These are phyloP conservation scores for Rhynchophorus ferrugineus DNA, from an alignment of 1,140 invertebrate species.

Conservation along the genomic window DNA sequence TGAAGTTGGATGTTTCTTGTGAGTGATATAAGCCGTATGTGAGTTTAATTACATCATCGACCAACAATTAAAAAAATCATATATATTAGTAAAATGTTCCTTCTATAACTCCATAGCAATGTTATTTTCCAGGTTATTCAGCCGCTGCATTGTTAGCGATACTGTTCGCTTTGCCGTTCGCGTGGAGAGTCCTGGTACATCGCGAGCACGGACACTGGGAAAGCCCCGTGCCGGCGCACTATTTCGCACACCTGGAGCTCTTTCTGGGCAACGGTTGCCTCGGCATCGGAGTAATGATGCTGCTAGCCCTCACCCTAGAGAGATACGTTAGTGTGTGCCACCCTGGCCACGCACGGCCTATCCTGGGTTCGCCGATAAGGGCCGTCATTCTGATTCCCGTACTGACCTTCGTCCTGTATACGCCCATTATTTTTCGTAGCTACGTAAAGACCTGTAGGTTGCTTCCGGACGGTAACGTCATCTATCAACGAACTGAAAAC, in stretches of 20 bases:
- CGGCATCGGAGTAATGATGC: slow-evolving; percentile 68
- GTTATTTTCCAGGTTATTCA: slow-evolving; percentile 63
- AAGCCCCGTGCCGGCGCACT: slow-evolving; percentile 57
- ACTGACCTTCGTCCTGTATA: slow-evolving; percentile 55
- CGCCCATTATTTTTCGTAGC: slow-evolving; percentile 56
- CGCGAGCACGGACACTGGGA: slow-evolving; percentile 57
- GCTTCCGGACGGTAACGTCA: slow-evolving; percentile 41
- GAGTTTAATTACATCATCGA: too few species aligned
- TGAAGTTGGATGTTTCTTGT: too few species aligned
- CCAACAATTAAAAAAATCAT: neutral
- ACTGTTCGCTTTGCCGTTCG: slow-evolving; percentile 62
- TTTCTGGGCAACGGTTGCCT: slow-evolving; percentile 68
- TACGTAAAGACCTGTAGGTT: slow-evolving; percentile 51
- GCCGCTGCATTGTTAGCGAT: slow-evolving; percentile 62
- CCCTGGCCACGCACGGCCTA: slow-evolving; percentile 55
- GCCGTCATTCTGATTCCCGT: slow-evolving; percentile 55
- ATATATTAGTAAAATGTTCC: neutral
- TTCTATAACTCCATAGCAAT: too few species aligned
- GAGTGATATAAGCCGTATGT: too few species aligned
- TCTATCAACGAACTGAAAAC: slow-evolving; percentile 54
- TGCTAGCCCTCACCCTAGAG: slow-evolving; percentile 70
- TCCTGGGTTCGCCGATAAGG: slow-evolving; percentile 50
- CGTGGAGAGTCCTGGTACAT: slow-evolving; percentile 58
- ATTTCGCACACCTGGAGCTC: slow-evolving; percentile 65
- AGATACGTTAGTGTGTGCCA: slow-evolving; percentile 76